Percentiles rank a stretch among this genome's conserved stretches.
Conservation (phyloP, 2,113 vertebrate genomes). For the Enhydra lutris region DNA sequence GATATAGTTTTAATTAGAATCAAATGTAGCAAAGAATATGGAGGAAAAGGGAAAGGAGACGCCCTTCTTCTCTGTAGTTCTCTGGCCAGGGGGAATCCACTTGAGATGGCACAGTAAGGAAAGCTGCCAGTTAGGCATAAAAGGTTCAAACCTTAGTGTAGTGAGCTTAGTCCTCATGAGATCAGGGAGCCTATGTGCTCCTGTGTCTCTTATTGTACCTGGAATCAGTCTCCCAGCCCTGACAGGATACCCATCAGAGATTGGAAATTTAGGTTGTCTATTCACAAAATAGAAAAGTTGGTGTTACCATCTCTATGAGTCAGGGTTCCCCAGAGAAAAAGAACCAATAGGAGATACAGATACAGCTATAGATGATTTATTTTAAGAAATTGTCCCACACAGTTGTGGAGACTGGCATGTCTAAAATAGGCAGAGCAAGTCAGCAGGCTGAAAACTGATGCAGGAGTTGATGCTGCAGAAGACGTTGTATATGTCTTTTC, state of each 20-base stretch:
- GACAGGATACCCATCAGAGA: background rate
- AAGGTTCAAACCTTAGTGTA: background rate
- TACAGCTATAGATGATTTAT: background rate
- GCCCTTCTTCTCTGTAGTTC: background rate
- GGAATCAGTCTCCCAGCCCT: background rate
- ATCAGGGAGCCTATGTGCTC: background rate
- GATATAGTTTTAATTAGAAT: background rate
- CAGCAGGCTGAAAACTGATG: background rate
- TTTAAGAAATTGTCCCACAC: slow-evolving; percentile 12
- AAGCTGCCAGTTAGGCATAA: background rate
- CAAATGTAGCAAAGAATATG: background rate
- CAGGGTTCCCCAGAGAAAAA: background rate
- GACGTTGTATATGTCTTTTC: no score
- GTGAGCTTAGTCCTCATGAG: background rate
- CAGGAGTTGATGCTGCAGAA: background rate
- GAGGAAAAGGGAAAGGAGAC: background rate
- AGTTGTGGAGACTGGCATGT: background rate
- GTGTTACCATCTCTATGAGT: background rate
- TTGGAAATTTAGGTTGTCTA: background rate
- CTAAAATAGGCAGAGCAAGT: background rate
- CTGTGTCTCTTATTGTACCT: background rate
- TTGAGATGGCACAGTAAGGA: background rate
- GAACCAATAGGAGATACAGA: background rate
- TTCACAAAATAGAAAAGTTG: background rate
- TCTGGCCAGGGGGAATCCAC: background rate